Evolutionary conservation across 1,140 invertebrate genomes (phyloP).

Genomic region (Drosophila dunni): DNA sequence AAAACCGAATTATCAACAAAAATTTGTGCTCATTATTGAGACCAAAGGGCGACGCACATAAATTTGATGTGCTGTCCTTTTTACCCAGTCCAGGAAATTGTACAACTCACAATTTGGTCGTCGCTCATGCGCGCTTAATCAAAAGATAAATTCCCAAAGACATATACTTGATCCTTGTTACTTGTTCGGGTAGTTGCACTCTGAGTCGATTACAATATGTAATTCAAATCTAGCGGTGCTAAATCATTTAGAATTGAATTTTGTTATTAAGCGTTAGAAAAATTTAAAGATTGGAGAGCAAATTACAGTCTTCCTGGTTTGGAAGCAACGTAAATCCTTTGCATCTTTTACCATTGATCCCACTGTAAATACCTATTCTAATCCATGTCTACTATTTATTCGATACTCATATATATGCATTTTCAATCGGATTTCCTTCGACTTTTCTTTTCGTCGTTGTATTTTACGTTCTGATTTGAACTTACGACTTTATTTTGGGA

Average conservation of each 20-base stretch:
- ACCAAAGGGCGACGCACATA: constrained; percentile 60
- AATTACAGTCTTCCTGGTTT: not conserved
- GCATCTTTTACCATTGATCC: no score
- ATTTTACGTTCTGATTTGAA: constrained; percentile 36
- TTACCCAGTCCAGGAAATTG: constrained; percentile 59
- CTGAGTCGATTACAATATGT: not conserved
- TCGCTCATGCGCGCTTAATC: constrained; percentile 67
- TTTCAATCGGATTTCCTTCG: constrained; percentile 66
- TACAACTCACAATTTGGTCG: constrained; percentile 42
- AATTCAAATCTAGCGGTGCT: no score
- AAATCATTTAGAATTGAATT: no score
- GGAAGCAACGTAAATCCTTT: not conserved
- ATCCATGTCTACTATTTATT: constrained; percentile 18
- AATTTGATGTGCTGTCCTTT: constrained; percentile 72
- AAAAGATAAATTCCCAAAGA: constrained; percentile 59
- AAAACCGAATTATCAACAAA: constrained; percentile 75
- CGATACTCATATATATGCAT: constrained; percentile 41
- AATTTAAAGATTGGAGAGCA: no score
- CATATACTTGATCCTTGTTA: constrained; percentile 32
- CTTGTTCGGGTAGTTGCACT: constrained; percentile 17
- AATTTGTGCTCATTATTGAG: constrained; percentile 75
- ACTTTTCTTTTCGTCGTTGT: constrained; percentile 21
- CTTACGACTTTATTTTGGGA: constrained; percentile 54
- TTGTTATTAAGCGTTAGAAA: no score
- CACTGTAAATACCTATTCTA: not conserved